Base-by-base conservation (phyloP, 2,888 invertebrate species). In the Nymphalis urticae region DNA sequence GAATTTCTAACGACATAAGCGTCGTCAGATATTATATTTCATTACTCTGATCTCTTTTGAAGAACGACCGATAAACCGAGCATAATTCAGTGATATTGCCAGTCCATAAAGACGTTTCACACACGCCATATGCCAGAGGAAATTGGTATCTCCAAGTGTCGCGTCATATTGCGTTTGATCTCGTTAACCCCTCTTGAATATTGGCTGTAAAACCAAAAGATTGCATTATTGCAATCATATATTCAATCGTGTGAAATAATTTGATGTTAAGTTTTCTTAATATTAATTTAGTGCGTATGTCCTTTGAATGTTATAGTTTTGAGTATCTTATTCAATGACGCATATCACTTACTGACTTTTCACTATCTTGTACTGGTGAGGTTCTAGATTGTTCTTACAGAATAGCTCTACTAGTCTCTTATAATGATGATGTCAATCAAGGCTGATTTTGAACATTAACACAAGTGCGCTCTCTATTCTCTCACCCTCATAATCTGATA, bases 21-120 rank as follows among this genome's bases (percentile, higher is more conserved):
- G 10, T 58, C 58, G 19, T 58, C 58, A 58, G 17, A 54, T 56
- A 50, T 50, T 42, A 66, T 61, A 66, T 66, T 67, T 67, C 66
- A 62, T 67, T 58, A 62, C 66, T 62, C 53, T 61, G 61, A 66
- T 66, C 36, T 62, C 62, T n/a, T 36, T 56, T 36, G 56, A 67
- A 27, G 62, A 67, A 67, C 56, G 62, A 36, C 56, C 66, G 32
- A 67, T 67, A 67, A 67, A 67, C 56, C 32, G 66, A 48, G 66
- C 62, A 67, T 67, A 67, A 67, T 67, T 67, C 62, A 67, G 54
- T 62, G 36, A 67, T 62, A 67, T 67, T 67, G 69, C 58, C 32
- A 62, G 50, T 69, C 58, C 62, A 66, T 69, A 69, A 69, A 69
- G 69, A 69, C 69, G 69, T 65, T 65, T 65, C 62, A 62, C 66